These are phyloP conservation scores for Borostomias antarcticus DNA, from an alignment of 2,797 vertebrate species.

Conservation along the genomic window DNA sequence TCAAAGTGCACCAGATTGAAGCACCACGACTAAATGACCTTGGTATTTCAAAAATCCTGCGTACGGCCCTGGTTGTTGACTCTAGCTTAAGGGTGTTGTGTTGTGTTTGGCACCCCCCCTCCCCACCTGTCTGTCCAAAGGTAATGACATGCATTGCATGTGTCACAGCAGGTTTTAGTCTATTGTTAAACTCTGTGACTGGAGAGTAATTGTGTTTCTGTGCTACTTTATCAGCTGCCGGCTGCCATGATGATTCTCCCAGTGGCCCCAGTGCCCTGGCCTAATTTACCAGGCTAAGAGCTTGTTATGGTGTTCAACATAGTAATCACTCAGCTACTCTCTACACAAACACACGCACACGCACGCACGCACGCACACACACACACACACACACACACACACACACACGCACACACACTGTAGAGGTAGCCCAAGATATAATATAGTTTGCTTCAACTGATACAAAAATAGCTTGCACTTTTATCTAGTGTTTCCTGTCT, in stretches of 20 bases:
- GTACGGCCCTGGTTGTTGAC: too few species aligned
- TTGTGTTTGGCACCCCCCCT: background rate
- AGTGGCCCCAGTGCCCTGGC: background rate
- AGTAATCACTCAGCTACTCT: background rate
- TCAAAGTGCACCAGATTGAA: too few species aligned
- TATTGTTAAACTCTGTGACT: constrained; percentile 57
- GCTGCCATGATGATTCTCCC: constrained; percentile 45
- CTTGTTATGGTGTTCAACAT: background rate
- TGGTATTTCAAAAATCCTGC: too few species aligned
- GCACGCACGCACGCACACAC: background rate
- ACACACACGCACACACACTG: background rate
- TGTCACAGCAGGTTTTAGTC: constrained; percentile 58
- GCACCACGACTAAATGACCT: too few species aligned
- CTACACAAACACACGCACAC: background rate
- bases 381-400: background rate
- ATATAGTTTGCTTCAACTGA: background rate
- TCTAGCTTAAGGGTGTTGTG: constrained; percentile 26
- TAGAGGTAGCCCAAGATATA: background rate
- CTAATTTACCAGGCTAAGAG: background rate
- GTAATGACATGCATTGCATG: constrained; percentile 47
- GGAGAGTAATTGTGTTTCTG: constrained; percentile 59
- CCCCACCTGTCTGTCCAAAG: background rate
- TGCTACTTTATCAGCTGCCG: constrained; percentile 55
- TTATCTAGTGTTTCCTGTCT: too few species aligned
- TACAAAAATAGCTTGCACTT: background rate